Conservation (phyloP, 2,888 invertebrate species). For the Hydriomena furcata region DNA sequence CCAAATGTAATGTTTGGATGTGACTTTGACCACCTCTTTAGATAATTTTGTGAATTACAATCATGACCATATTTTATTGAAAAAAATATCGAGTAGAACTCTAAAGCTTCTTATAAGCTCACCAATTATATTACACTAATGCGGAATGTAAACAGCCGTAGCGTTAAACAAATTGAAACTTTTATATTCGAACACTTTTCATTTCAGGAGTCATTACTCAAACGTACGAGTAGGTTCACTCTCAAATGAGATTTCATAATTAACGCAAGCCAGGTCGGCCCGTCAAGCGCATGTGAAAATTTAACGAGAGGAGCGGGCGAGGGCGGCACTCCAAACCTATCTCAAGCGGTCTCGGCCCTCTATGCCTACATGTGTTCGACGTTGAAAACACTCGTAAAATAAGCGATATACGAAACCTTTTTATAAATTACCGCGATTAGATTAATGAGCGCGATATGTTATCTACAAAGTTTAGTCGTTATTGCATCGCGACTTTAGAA, state of each 20-base stretch:
- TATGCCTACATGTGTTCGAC: conserved; percentile 57
- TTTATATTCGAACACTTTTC: conserved; percentile 65
- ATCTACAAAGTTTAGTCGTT: conserved; percentile 35
- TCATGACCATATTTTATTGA: not conserved
- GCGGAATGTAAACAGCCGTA: conserved; percentile 35
- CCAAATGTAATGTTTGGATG: too few relatives aligned
- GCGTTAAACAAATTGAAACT: conserved; percentile 61
- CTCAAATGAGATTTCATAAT: conserved; percentile 82
- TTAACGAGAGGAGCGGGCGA: conserved; percentile 72
- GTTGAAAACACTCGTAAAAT: conserved; percentile 56
- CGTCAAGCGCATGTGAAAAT: conserved; percentile 83
- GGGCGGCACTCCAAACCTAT: conserved; percentile 60
- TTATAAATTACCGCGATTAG: conserved; percentile 48
- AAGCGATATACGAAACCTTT: conserved; percentile 44
- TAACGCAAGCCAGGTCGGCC: conserved; percentile 78
- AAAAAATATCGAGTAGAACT: not conserved
- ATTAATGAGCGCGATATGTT: conserved; percentile 42
- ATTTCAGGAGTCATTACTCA: conserved; percentile 75
- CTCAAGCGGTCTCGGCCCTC: conserved; percentile 56
- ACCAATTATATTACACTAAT: conserved; percentile 30
- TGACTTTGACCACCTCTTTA: too few relatives aligned
- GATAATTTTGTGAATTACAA: too few relatives aligned
- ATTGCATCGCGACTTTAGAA: conserved; percentile 24
- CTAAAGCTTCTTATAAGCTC: conserved; percentile 2
- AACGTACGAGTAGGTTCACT: conserved; percentile 74